phyloP scores from a whole-genome alignment of 1,140 invertebrate species.

The Atta cephalotes region DNA sequence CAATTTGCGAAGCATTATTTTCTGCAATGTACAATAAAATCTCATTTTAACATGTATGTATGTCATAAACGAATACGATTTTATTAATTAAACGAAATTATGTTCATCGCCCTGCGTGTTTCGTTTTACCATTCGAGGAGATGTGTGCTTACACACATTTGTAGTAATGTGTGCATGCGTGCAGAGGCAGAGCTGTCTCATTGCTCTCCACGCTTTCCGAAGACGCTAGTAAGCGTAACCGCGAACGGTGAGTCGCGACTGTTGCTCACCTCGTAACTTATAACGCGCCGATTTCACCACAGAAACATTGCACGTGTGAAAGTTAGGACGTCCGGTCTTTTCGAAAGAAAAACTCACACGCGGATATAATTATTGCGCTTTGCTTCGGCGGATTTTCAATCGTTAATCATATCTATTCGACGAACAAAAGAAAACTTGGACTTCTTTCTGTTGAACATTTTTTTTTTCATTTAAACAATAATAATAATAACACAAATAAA shows the following conservation, averaged over 20 bases:
- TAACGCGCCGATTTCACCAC: conserved; percentile 78
- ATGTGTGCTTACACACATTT: neutral
- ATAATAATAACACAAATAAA: no score
- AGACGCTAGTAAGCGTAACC: conserved; percentile 82
- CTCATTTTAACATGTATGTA: neutral
- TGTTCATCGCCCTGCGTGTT: neutral
- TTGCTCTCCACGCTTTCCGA: conserved; percentile 84
- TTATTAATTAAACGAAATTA: conserved; percentile 42
- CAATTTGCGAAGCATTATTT: neutral
- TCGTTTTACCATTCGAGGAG: neutral
- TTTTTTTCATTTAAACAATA: no score
- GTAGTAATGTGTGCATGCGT: conserved; percentile 8
- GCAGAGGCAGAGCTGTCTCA: conserved; percentile 52
- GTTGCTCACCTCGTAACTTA: conserved; percentile 47
- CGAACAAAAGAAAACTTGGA: neutral
- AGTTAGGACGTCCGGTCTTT: conserved; percentile 80
- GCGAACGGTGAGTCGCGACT: conserved; percentile 62
- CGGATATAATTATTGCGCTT: conserved; percentile 41
- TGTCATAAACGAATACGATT: neutral
- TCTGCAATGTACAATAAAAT: neutral
- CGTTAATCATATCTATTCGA: neutral
- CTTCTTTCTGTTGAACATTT: neutral
- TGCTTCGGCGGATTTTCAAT: conserved; percentile 39
- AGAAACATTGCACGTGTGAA: conserved; percentile 75
- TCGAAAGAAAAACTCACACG: conserved; percentile 61